Conservation (phyloP, 2,113 vertebrate genomes). For the Gallinago undulata region DNA sequence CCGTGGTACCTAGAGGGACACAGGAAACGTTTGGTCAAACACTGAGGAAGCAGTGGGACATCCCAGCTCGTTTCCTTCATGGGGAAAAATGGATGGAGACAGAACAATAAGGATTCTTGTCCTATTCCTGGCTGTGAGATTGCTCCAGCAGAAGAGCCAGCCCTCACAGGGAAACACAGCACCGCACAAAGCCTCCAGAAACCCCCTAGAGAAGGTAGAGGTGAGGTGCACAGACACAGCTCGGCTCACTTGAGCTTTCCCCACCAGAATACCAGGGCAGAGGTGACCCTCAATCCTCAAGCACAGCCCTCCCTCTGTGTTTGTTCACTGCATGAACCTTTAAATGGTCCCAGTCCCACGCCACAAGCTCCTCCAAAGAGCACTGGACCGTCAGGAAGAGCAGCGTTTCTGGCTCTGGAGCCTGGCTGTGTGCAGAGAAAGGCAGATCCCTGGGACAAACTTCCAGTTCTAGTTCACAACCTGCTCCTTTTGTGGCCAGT, state of each 20-base stretch:
- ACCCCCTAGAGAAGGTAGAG: background rate
- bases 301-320: background rate
- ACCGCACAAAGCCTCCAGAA: background rate
- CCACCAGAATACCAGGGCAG: accelerated
- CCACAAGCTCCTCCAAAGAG: background rate
- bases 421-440: background rate
- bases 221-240: background rate
- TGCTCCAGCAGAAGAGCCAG: background rate
- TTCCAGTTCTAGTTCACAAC: background rate
- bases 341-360: background rate
- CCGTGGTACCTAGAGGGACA: conserved; percentile 88
- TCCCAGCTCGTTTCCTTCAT: background rate
- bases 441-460: background rate
- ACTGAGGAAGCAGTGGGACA: background rate
- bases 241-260: background rate
- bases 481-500: background rate
- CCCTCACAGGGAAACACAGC: background rate
- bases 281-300: background rate
- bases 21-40: background rate
- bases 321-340: background rate
- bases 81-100: background rate
- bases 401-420: background rate
- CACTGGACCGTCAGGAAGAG: accelerated
- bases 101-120: background rate
- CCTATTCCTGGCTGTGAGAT: background rate